Percentiles rank a stretch among this genome's conserved stretches.
phyloP scores from a whole-genome alignment of 2,888 invertebrate genomes.

The Hemistola chrysoprasaria region DNA sequence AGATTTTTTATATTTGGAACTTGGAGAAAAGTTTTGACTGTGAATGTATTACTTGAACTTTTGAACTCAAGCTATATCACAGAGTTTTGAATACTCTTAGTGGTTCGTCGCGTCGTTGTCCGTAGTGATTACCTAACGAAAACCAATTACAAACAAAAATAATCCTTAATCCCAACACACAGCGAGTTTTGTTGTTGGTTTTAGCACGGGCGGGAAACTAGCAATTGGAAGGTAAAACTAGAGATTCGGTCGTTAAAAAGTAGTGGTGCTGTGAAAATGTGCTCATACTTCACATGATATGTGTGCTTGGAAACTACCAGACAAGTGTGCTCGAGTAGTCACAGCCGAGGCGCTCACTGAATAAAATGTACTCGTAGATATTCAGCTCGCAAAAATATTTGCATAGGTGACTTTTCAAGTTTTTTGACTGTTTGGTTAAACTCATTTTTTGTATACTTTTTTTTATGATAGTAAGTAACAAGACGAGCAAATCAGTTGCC shows the following conservation, averaged over 20 bases:
- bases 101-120: no score
- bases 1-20: no score
- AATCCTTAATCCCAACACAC: slow-evolving; percentile 1
- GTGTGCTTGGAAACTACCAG: slow-evolving; percentile 38
- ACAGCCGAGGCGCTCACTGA: slow-evolving; percentile 35
- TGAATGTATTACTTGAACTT: no score
- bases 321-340: slow-evolving; percentile 42
- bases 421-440: neutral
- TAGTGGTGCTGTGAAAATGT: slow-evolving; percentile 33
- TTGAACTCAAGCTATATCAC: no score
- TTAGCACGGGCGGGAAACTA: slow-evolving; percentile 1
- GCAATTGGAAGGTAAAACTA: slow-evolving; percentile 1
- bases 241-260: slow-evolving; percentile 23
- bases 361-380: slow-evolving; percentile 50
- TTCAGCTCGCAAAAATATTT: slow-evolving; percentile 32
- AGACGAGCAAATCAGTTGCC: no score
- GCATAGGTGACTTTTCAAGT: slow-evolving; percentile 22
- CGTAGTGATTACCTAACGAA: no score
- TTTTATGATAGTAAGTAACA: no score
- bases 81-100: no score
- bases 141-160: neutral
- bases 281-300: slow-evolving; percentile 35
- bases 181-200: neutral
- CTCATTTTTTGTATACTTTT: no score
- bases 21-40: no score